Base-by-base conservation (phyloP, 30 jellyfish, hydroid and myxozoan species). In the Aurelia aurita region DNA sequence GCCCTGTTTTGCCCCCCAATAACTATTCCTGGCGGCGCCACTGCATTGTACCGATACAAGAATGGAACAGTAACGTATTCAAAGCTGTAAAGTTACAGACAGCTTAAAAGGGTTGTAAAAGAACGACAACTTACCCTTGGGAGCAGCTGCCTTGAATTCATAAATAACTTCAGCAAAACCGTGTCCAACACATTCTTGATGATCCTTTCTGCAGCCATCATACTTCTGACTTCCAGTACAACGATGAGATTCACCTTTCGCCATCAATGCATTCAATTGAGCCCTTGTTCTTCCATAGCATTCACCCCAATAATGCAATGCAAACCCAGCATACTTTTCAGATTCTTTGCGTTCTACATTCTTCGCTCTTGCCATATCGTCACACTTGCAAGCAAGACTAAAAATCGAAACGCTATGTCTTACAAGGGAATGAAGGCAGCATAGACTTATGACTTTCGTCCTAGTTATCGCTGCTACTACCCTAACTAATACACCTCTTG, bases 211-310 rank as follows among this genome's bases (percentile, higher is more conserved):
- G 15, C 79, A 67, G 10, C 57, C 79, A 29, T 16, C 53, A 51
- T 67, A 67, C 27, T 67, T 45, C 14, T 67, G 79, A 45, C 58
- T 34, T 46, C 79, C 79, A 2, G 79, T 67, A 45, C 79, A 67
- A 3, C n/a, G 31, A 21, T 67, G 79, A 13, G 79, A 26, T 34
- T 67, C 58, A 19, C 32, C 2, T 45, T 67, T 67, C 28, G 29
- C 3, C 53, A n/a, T 34, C 58, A 67, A 18, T 8, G 22, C 28
- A 11, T 28, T 45, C n/a, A 67, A 45, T 23, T 67, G 58, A 19
- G 79, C 79, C 58, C 26, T 16, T 21, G 79, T 67, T 22, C n/a
- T 67, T 67, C 79, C 79, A 21, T 67, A 67, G 29, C 79, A 67
- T 21, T 25, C 79, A 21, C 79, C 79, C 79, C 79, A 67, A 28